A percentile compares a stretch with the other conserved stretches of the same genome.
phyloP scores from a whole-genome alignment of 2,113 vertebrate genomes.

The Urocynchramus pylzowi region DNA sequence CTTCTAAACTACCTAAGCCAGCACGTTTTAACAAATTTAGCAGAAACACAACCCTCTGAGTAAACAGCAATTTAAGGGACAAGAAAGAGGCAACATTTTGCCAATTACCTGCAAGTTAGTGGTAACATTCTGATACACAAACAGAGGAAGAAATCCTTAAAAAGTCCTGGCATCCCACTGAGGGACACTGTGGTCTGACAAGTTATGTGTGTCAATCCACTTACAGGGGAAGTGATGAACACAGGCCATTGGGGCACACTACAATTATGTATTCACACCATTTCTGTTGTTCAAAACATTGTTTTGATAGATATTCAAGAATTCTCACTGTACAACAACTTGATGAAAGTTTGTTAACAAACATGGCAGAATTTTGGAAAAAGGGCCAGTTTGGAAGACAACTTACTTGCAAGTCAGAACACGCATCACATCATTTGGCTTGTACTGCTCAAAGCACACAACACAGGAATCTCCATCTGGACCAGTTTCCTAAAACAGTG shows the following conservation, averaged over 20 bases:
- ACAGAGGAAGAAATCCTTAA: not conserved
- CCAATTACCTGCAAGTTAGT: not conserved
- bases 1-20: not conserved
- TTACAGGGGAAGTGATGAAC: not conserved
- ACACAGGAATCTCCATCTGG: conserved; percentile 84
- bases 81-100: not conserved
- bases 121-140: not conserved
- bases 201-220: not conserved
- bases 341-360: not conserved
- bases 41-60: not conserved
- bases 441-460: conserved; percentile 90
- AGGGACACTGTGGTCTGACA: not conserved
- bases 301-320: not conserved
- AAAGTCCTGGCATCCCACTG: not conserved
- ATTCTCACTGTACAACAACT: not conserved
- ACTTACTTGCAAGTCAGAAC: conserved; percentile 91
- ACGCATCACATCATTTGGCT: conserved; percentile 83
- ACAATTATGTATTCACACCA: not conserved
- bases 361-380: not conserved
- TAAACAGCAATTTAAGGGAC: not conserved
- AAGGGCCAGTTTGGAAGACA: not conserved
- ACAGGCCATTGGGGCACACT: not conserved
- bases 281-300: not conserved
- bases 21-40: not conserved
- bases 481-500: conserved; percentile 72